Conservation (phyloP, 1,140 invertebrate genomes). For the Centruroides vittatus region DNA sequence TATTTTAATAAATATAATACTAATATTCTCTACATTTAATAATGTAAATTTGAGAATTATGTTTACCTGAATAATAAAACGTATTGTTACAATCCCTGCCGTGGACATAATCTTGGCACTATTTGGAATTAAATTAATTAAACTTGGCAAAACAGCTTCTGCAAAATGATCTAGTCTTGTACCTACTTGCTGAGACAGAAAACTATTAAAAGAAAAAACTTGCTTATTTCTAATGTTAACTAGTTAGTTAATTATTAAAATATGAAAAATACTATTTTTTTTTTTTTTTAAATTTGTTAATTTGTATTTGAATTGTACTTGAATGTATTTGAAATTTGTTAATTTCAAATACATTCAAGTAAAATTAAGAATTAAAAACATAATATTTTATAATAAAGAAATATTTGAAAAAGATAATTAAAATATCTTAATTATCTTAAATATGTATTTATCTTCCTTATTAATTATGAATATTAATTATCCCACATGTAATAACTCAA, state of each 20-base stretch:
- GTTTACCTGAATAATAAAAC: constrained; percentile 64
- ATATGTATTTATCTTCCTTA: too few relatives aligned
- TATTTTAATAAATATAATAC: too few relatives aligned
- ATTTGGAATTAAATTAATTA: constrained; percentile 88
- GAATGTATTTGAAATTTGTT: neutral
- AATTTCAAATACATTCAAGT: too few relatives aligned
- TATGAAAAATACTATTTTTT: neutral
- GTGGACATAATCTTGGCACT: constrained; percentile 92
- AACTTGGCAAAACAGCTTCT: constrained; percentile 57
- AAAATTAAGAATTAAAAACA: too few relatives aligned
- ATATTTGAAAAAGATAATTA: too few relatives aligned
- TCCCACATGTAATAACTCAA: too few relatives aligned
- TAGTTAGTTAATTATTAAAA: neutral
- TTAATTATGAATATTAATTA: too few relatives aligned
- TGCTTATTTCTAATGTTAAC: neutral
- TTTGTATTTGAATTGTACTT: neutral
- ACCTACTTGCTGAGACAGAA: constrained; percentile 65
- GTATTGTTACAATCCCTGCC: constrained; percentile 66
- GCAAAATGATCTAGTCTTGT: constrained; percentile 73
- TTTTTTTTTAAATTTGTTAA: constrained; percentile 1
- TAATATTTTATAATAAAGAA: too few relatives aligned
- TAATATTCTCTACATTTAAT: neutral
- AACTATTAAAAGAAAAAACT: constrained; percentile 31
- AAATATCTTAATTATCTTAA: too few relatives aligned
- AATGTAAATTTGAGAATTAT: neutral